These are phyloP conservation scores for Xylocampa areola DNA, from an alignment of 2,888 invertebrate species.

Conservation along the genomic window DNA sequence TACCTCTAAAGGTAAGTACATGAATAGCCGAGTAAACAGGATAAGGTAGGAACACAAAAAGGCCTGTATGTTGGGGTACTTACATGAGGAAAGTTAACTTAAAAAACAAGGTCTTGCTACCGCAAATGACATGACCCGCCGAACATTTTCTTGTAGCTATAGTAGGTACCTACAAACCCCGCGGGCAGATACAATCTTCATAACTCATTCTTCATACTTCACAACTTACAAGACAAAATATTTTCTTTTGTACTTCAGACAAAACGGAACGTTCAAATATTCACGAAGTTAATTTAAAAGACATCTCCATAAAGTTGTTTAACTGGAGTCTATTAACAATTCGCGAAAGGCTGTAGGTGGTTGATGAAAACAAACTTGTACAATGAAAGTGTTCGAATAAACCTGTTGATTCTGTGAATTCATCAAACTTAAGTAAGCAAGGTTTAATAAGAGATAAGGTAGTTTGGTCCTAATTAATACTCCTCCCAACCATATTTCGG, in stretches of 20 bases:
- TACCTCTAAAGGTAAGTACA: not conserved
- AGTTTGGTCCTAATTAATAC: no score
- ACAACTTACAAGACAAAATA: slow-evolving; percentile 9
- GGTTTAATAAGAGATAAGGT: slow-evolving; percentile 2
- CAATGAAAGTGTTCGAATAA: not conserved
- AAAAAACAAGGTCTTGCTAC: not conserved
- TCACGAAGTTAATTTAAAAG: slow-evolving; percentile 15
- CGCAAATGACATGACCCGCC: not conserved
- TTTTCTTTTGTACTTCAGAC: slow-evolving; percentile 9
- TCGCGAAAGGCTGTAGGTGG: slow-evolving; percentile 19
- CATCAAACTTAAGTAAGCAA: slow-evolving; percentile 3
- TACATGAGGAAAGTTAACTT: not conserved
- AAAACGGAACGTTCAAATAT: slow-evolving; percentile 24
- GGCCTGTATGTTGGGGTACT: not conserved
- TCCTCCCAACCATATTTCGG: no score
- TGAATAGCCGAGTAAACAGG: not conserved
- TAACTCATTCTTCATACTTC: no score
- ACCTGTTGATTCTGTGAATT: slow-evolving; percentile 21
- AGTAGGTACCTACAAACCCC: not conserved
- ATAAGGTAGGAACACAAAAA: not conserved
- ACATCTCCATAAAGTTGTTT: slow-evolving; percentile 12
- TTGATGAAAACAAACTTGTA: slow-evolving; percentile 9
- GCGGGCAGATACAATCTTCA: not conserved
- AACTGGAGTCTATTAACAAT: slow-evolving; percentile 21
- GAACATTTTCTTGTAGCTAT: not conserved